Base-by-base conservation (phyloP, 2,113 vertebrate genomes). In the Charina bottae region DNA sequence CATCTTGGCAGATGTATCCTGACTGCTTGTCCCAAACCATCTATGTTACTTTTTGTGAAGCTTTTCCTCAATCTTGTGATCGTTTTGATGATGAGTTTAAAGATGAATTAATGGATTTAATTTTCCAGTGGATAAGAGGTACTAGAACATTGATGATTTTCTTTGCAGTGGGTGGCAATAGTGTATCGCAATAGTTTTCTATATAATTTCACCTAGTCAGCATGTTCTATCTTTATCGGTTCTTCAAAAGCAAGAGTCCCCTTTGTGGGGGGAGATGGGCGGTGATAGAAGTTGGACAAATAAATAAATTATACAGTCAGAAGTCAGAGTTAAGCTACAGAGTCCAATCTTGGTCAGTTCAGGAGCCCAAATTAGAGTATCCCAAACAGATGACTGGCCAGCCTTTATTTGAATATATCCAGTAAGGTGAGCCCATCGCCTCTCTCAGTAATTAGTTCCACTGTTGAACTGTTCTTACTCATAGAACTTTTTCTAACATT, bases 91-190 rank as follows among this genome's bases (percentile, higher is more conserved):
- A 95, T 93, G 88, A 94, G 90, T 97, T 97, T 95, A 97, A 96
- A 93, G 93, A 96, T 91, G 93, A 96, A 68, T 91, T 96, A 83
- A 86, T 96, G 86, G 95, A 95, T 89, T 94, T 94, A 55, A 93
- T 97, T 95, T 97, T 93, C 85, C 92, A 96, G 59, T 98, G 96
- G 97, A 46, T 97, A 90, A 97, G 95, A 97, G 96, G 96, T 98
- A 97, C 53, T 93, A 56, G 85, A 37, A 89, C 90, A 93, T 94
- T 90, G 87, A 0, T 90, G 85, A 0, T 88, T 59, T 58, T 5
- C 59, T 87, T 83, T 90, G 46, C 49, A 53, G 37, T 85, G 12
- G 28, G 26, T 89, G 87, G 72, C 68, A 21, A 54, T 62, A 24
- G 62, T 26, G 49, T 37, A 46, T 37, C 49, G 56, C 90, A 46